Conservation (phyloP, 2,888 invertebrate species). For the Rhopalosiphum nymphaeae region DNA sequence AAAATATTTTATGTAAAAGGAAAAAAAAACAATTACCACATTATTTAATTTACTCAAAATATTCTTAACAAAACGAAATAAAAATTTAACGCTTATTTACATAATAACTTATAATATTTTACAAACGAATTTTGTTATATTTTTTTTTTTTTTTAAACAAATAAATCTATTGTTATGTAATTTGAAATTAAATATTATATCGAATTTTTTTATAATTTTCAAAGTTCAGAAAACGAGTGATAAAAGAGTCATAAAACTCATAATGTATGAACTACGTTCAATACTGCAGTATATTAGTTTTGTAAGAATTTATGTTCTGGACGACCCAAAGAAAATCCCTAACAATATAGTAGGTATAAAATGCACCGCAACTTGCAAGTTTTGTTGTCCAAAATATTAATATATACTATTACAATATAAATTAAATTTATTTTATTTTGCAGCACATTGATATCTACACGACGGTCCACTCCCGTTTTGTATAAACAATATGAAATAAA, state of each 20-base stretch:
- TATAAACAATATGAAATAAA: not conserved
- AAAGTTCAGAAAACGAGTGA: not conserved
- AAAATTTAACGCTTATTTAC: conserved; percentile 23
- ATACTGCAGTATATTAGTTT: not conserved
- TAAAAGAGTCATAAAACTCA: not conserved
- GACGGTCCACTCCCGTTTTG: not conserved
- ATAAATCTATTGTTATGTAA: not conserved
- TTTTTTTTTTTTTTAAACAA: not conserved
- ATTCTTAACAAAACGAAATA: not conserved
- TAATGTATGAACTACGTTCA: not conserved
- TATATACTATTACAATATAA: not conserved
- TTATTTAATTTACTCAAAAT: not conserved
- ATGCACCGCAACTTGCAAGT: not conserved
- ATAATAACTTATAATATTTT: conserved; percentile 9
- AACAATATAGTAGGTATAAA: not conserved
- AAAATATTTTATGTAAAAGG: not conserved
- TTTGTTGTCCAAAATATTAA: not conserved
- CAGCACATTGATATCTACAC: not conserved
- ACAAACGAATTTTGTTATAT: not conserved
- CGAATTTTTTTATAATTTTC: not conserved
- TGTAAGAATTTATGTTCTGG: not conserved
- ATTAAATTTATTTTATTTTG: not conserved
- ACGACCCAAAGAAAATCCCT: not conserved
- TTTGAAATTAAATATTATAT: not conserved
- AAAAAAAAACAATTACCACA: not conserved